Base-by-base conservation (phyloP, 2,888 invertebrate species). In the Corythucha ciliata region DNA sequence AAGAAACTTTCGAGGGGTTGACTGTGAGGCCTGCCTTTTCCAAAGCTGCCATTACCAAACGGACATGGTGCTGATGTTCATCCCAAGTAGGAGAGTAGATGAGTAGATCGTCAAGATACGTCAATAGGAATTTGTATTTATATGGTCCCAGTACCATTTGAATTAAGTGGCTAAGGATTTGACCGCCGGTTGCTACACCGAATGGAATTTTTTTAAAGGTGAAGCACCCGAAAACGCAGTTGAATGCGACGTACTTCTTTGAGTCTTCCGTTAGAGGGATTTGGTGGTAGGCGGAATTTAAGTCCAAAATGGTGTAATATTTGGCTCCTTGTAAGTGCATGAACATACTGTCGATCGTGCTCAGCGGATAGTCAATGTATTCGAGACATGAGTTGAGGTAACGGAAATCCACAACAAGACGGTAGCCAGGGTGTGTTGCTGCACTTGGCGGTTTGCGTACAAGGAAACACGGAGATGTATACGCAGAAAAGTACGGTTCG, bases 21-120 rank as follows among this genome's bases (percentile, higher is more conserved):
- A n/a, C n/a, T n/a, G n/a, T n/a, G n/a, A n/a, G n/a, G n/a, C n/a
- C n/a, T n/a, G n/a, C n/a, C n/a, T n/a, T n/a, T n/a, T n/a, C n/a
- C n/a, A n/a, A n/a, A n/a, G n/a, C n/a, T n/a, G n/a, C n/a, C n/a
- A n/a, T n/a, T n/a, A n/a, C n/a, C n/a, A n/a, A n/a, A n/a, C n/a
- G n/a, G n/a, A n/a, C n/a, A n/a, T n/a, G n/a, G n/a, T n/a, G n/a
- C n/a, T n/a, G n/a, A n/a, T 57, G 54, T 5, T 51, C 53, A 6
- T 42, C 45, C 20, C 51, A 47, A 20, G 36, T 32, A 12, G 33
- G 37, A 20, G 51, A 51, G 22, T 50, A 44, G n/a, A 56, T 33
- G 18, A 57, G 40, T 7, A 52, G 22, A 26, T 59, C 48, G 32
- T 57, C 59, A 26, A 55, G 24, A 20, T 57, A 59, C 16, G 54